Evolutionary conservation across 2,113 vertebrate species (phyloP).

Genomic region (Eurystomus gularis): DNA sequence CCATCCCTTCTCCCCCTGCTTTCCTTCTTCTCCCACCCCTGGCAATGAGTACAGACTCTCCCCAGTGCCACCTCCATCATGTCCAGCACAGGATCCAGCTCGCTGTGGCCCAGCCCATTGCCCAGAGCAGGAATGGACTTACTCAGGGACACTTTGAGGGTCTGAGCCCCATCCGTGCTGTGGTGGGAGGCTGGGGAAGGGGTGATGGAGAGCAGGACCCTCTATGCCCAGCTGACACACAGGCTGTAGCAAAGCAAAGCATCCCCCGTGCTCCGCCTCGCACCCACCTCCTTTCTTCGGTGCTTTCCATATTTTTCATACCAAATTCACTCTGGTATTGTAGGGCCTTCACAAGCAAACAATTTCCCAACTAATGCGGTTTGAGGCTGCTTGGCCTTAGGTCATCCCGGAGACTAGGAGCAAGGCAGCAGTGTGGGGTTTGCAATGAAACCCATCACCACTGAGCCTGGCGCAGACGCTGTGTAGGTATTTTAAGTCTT

Average conservation of each 20-base stretch:
- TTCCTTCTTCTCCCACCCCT: background rate
- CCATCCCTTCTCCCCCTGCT: background rate
- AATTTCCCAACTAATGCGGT: background rate
- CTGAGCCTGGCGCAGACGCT: rapidly evolving
- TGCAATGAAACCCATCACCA: background rate
- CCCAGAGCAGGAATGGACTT: background rate
- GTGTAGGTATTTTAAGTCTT: rapidly evolving
- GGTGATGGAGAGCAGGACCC: background rate
- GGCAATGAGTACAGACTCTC: background rate
- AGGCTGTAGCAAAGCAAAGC: background rate
- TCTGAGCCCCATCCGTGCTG: background rate
- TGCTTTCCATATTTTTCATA: background rate
- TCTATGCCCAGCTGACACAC: background rate
- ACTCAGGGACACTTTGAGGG: background rate
- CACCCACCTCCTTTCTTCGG: background rate
- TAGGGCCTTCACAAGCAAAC: rapidly evolving
- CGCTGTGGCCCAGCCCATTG: rapidly evolving
- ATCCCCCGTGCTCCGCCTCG: rapidly evolving
- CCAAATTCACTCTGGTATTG: background rate
- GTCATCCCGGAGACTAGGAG: background rate
- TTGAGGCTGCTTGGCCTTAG: background rate
- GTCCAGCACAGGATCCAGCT: background rate
- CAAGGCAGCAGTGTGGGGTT: rapidly evolving
- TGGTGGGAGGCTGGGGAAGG: background rate
- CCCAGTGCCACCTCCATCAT: background rate